Conservation (phyloP, 2,797 vertebrate species). For the Glossophaga mutica region DNA sequence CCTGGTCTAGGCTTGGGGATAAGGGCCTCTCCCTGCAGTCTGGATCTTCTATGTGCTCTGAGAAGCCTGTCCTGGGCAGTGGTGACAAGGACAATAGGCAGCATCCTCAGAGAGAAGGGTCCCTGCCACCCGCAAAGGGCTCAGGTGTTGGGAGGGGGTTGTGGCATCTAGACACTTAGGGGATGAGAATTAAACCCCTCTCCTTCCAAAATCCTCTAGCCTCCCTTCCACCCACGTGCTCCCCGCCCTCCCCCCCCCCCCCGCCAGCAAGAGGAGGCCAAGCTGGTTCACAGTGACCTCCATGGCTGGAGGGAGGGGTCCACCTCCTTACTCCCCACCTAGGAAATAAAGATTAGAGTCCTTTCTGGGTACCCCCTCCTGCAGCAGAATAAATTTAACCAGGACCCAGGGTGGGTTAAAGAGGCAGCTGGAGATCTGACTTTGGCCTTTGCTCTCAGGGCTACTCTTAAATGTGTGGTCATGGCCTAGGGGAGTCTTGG, state of each 20-base stretch:
- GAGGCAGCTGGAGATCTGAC: neutral
- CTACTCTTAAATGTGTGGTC: neutral
- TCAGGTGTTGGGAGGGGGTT: neutral
- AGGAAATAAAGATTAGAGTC: no score
- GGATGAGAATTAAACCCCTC: neutral
- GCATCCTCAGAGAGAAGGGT: neutral
- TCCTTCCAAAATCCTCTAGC: neutral
- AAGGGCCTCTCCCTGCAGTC: neutral
- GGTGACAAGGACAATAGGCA: neutral
- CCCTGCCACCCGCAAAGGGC: neutral
- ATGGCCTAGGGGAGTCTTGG: neutral
- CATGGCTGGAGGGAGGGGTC: neutral
- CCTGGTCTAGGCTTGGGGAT: neutral
- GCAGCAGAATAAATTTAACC: neutral
- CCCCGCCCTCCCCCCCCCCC: neutral
- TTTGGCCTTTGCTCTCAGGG: neutral
- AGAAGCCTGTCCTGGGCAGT: neutral
- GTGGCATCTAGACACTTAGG: neutral
- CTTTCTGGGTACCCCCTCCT: neutral
- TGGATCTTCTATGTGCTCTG: neutral
- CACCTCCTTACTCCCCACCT: neutral
- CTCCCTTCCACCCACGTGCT: neutral
- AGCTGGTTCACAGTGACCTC: neutral
- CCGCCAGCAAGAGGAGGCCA: neutral
- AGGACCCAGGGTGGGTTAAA: neutral